Base-by-base conservation (phyloP, 1,140 invertebrate species). In the Ceratina calcarata region DNA sequence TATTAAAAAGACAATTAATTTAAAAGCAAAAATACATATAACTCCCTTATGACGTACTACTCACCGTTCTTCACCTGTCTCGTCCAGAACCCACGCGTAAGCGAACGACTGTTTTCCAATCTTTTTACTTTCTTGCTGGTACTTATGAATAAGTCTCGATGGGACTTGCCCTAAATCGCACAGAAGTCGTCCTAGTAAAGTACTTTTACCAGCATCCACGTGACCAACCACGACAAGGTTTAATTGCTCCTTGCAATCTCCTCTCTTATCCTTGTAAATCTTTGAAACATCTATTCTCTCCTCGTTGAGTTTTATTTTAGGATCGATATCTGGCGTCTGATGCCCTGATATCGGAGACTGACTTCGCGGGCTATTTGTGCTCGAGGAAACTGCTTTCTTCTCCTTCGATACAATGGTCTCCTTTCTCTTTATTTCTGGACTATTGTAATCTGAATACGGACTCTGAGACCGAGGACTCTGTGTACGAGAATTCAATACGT, bases 21-120 rank as follows among this genome's bases (percentile, higher is more conserved):
- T 32, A 7, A 12, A 1, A 55, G 0, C n/a, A 15, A 15, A 32
- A 32, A n/a, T n/a, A 13, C 18, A 55, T 49, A 45, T 51, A 45
- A 13, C 16, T 1, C 49, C 49, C 13, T 65, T 57, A 37, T 18
- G 6, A 62, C 16, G 20, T 69, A 68, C 16, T 73, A 83, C 57
- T 71, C 94, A 96, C 94, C 99, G 95, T 94, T 99, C 99, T 93
- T 99, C 99, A 12, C 98, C 98, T 80, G 98, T 99, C 94, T 99
- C 98, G 94, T 99, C 99, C n/a, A 99, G 93, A 13, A 99, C 98
- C 99, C 99, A 99, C 18, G 99, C 99, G 94, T 98, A 99, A 93
- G 98, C 97, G 89, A 99, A 99, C 62, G 98, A 99, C 84, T 99
- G 97, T 93, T 99, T 99, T 0, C 99, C 99, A 83, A 98, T 93